Percentiles rank a stretch among this genome's conserved stretches.
Evolutionary conservation across 1,140 invertebrate genomes (phyloP).

Genomic region (Holotrichia oblita): DNA sequence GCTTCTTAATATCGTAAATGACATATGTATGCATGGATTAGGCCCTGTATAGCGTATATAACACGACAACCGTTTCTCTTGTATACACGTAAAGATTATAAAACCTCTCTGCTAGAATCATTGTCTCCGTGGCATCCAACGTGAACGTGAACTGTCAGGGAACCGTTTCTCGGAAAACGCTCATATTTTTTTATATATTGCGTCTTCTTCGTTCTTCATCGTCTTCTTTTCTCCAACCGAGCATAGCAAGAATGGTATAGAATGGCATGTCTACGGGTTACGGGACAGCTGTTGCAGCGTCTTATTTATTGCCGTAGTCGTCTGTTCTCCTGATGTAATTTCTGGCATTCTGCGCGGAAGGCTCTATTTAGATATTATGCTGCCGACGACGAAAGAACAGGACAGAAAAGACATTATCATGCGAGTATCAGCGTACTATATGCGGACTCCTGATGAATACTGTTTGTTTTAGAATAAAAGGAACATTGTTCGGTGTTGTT

Average conservation of each 20-base stretch:
- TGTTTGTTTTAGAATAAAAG: neutral
- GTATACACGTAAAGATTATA: neutral
- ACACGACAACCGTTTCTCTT: neutral
- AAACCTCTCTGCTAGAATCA: neutral
- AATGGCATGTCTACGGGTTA: conserved; percentile 21
- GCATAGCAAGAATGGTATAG: neutral
- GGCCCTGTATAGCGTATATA: too few species aligned
- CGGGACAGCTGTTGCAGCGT: conserved; percentile 2
- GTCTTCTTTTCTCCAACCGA: neutral
- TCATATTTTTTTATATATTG: conserved; percentile 17
- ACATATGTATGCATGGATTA: too few species aligned
- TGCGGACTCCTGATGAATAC: neutral
- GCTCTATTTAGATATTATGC: conserved; percentile 22
- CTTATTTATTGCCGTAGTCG: conserved; percentile 19
- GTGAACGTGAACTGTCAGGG: neutral
- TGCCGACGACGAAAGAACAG: neutral
- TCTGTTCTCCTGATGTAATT: conserved; percentile 15
- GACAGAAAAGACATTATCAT: neutral
- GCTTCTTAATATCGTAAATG: too few species aligned
- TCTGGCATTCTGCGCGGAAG: conserved; percentile 33
- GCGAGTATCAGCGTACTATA: neutral
- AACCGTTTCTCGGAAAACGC: conserved; percentile 16
- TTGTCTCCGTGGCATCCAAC: neutral
- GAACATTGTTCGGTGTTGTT: neutral
- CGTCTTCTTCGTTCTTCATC: neutral